Evolutionary conservation across 2,113 vertebrate genomes (phyloP).

Genomic region (Aspidoscelis tigris): DNA sequence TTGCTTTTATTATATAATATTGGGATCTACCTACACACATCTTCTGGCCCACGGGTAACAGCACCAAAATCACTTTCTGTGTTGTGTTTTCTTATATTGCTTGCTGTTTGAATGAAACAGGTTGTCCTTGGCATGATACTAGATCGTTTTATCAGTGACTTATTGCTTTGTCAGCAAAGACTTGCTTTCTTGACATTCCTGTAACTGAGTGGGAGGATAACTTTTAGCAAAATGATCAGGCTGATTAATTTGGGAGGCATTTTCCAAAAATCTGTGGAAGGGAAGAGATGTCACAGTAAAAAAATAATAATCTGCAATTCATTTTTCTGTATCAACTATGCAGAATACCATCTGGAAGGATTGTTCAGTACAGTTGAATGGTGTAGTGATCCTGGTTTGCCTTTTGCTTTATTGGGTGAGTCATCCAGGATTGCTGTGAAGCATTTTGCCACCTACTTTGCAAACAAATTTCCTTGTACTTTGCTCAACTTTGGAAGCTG

Average conservation of each 20-base stretch:
- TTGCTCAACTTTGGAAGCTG: background rate
- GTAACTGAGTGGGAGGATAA: background rate
- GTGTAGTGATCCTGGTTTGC: background rate
- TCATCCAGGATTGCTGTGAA: background rate
- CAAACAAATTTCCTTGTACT: conserved; percentile 9
- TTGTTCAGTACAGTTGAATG: background rate
- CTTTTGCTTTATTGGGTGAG: background rate
- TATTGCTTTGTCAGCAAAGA: background rate
- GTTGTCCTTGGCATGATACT: background rate
- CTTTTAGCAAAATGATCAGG: background rate
- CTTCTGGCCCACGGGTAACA: no score
- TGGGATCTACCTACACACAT: no score
- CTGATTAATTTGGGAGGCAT: background rate
- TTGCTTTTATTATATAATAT: no score
- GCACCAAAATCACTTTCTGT: no score
- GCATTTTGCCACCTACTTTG: background rate
- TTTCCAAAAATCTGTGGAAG: background rate
- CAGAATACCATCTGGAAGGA: background rate
- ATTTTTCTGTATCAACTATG: background rate
- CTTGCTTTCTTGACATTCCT: background rate
- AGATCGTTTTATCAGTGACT: background rate
- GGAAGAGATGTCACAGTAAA: background rate
- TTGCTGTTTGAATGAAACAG: background rate
- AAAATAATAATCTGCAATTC: background rate
- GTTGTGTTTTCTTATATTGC: background rate